phyloP scores from a whole-genome alignment of 2,797 vertebrate species.

The Chloroceryle amazona region DNA sequence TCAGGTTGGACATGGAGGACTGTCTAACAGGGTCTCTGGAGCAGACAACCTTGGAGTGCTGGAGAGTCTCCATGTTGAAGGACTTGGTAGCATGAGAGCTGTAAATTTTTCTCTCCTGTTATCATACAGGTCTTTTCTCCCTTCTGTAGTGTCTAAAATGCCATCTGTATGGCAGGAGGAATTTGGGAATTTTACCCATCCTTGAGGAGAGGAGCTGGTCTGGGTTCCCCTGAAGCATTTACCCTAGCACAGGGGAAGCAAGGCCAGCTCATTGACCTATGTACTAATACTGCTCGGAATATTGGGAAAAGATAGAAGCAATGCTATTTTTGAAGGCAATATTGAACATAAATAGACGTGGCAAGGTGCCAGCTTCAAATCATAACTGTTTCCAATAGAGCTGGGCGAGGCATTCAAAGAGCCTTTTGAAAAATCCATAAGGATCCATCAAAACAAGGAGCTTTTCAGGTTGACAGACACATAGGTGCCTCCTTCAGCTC shows the following conservation, averaged over 20 bases:
- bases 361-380: constrained; percentile 57
- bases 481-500: constrained; percentile 52
- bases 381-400: constrained; percentile 10
- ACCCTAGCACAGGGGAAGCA: not conserved
- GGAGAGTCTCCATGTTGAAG: rapidly evolving
- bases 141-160: not conserved
- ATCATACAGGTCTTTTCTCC: not conserved
- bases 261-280: not conserved
- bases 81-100: not conserved
- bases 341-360: constrained; percentile 59
- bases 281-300: not conserved
- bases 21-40: not conserved
- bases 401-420: not conserved
- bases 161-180: not conserved
- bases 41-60: not conserved
- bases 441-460: constrained; percentile 65
- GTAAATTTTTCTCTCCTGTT: not conserved
- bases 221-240: not conserved
- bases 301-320: not conserved
- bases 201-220: not conserved
- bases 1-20: not conserved
- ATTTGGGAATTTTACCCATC: not conserved
- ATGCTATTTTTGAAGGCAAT: constrained; percentile 58
- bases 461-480: constrained; percentile 38
- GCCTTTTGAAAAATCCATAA: constrained; percentile 53